A percentile compares a stretch with the other conserved stretches of the same genome.
These are phyloP conservation scores for Platyscapa corneri DNA, from an alignment of 1,140 invertebrate genomes.

Conservation along the genomic window DNA sequence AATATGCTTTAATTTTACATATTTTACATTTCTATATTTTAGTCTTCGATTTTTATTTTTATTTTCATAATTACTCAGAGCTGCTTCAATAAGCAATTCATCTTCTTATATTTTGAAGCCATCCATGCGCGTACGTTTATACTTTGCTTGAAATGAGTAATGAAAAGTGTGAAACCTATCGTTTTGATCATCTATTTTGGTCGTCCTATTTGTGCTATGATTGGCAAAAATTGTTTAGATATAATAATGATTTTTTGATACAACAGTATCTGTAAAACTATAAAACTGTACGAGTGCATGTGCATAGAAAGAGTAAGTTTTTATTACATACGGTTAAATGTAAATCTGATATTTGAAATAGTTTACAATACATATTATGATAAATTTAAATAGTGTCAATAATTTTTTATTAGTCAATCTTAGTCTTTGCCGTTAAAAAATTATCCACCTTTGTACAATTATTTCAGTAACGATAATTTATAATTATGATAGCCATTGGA, in stretches of 20 bases:
- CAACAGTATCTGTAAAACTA: background rate
- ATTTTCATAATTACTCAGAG: background rate
- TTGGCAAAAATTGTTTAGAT: background rate
- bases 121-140: background rate
- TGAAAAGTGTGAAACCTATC: background rate
- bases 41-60: background rate
- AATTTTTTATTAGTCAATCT: too few species aligned
- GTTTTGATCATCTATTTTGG: background rate
- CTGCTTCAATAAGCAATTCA: background rate
- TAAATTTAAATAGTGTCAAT: too few species aligned
- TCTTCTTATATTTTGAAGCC: background rate
- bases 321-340: background rate
- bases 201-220: background rate
- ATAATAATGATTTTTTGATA: background rate
- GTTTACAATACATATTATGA: too few species aligned
- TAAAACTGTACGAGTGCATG: too few species aligned
- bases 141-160: constrained; percentile 14
- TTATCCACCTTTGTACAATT: too few species aligned
- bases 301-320: too few species aligned
- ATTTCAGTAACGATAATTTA: too few species aligned
- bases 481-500: too few species aligned
- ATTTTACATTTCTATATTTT: background rate
- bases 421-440: too few species aligned
- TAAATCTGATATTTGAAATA: background rate
- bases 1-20: background rate